Evolutionary conservation across 2,797 vertebrate genomes (phyloP).

Genomic region (Ataeniobius toweri): DNA sequence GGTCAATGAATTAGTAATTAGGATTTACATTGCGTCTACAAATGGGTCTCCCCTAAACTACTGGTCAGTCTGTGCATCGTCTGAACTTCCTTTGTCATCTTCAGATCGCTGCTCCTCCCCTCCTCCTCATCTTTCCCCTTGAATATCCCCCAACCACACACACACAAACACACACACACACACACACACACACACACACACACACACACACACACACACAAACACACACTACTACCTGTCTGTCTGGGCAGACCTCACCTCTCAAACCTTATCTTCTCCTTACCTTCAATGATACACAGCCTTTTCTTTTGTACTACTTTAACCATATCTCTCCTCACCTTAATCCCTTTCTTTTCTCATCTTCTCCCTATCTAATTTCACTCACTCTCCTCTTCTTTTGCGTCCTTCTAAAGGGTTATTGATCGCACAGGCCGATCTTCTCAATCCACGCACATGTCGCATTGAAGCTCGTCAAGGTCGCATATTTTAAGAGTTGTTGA

Average conservation of each 20-base stretch:
- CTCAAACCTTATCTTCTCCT: slow-evolving; percentile 66
- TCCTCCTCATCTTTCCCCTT: slow-evolving; percentile 23
- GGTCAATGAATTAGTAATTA: slow-evolving; percentile 86
- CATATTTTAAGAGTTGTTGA: slow-evolving; percentile 10
- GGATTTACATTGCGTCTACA: slow-evolving; percentile 76
- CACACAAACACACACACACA: neutral
- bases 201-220: neutral
- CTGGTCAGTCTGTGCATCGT: slow-evolving; percentile 51
- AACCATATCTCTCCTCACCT: slow-evolving; percentile 3
- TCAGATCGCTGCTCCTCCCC: neutral
- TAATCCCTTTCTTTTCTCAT: neutral
- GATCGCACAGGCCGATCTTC: slow-evolving; percentile 49
- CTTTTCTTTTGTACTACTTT: slow-evolving; percentile 56
- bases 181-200: neutral
- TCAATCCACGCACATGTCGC: slow-evolving; percentile 20
- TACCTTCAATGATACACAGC: slow-evolving; percentile 53
- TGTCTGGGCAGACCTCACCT: slow-evolving; percentile 34
- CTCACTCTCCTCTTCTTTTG: slow-evolving; percentile 20
- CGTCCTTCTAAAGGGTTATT: slow-evolving; percentile 56
- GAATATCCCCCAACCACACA: slow-evolving; percentile 11
- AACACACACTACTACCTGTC: slow-evolving; percentile 45
- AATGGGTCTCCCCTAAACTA: slow-evolving; percentile 57
- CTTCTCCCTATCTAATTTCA: slow-evolving; percentile 21
- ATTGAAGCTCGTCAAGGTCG: slow-evolving; percentile 27
- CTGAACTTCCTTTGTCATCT: slow-evolving; percentile 66